Evolutionary conservation across 2,113 vertebrate species (phyloP).

Genomic region (Oriolus oriolus): DNA sequence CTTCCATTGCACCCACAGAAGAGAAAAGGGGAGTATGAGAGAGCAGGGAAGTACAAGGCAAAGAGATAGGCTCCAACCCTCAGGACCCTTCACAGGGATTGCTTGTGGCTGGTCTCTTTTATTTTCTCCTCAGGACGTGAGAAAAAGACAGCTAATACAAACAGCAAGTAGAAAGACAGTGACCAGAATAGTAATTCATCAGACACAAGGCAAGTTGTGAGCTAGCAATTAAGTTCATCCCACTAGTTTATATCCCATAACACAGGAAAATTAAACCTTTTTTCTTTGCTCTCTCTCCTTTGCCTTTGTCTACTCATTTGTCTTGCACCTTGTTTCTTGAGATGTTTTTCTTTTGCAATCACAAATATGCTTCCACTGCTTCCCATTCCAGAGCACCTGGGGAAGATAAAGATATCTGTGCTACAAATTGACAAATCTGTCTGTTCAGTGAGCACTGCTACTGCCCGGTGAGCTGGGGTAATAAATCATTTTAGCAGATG

Average conservation of each 20-base stretch:
- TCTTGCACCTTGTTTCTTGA: neutral
- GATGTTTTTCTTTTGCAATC: neutral
- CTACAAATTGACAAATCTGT: conserved; percentile 38
- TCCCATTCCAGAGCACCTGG: neutral
- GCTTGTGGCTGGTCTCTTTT: neutral
- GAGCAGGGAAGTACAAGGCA: neutral
- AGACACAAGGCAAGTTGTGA: neutral
- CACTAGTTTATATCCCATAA: neutral
- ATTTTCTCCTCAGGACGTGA: neutral
- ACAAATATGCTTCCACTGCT: neutral
- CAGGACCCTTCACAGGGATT: neutral
- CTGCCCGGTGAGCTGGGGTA: conserved; percentile 18
- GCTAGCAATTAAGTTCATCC: neutral
- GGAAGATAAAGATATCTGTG: conserved; percentile 30
- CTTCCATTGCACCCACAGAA: neutral
- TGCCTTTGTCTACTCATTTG: neutral
- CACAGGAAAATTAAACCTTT: neutral
- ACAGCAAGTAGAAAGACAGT: neutral
- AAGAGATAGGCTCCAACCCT: neutral
- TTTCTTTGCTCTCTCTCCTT: neutral
- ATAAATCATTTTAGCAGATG: conserved; percentile 67
- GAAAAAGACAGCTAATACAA: neutral
- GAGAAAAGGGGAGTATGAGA: neutral
- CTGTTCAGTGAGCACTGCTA: conserved; percentile 34
- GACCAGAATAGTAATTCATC: neutral